Conservation (phyloP, 2,888 invertebrate species). For the Epinotia bilunana region DNA sequence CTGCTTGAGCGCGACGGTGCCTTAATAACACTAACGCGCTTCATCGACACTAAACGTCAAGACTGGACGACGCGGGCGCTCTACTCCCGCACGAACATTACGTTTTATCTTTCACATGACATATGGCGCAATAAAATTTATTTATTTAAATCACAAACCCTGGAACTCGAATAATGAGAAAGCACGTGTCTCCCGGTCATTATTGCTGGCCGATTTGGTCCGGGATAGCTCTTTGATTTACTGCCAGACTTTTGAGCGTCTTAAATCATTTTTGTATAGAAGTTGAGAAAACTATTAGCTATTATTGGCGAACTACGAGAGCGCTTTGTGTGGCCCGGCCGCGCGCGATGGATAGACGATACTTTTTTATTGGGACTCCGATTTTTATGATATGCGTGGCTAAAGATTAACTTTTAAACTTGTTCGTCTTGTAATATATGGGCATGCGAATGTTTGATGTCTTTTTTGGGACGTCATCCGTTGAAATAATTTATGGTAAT, state of each 20-base stretch:
- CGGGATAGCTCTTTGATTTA: slow-evolving; percentile 79
- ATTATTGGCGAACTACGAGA: slow-evolving; percentile 77
- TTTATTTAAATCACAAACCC: slow-evolving; percentile 77
- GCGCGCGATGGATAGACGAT: slow-evolving; percentile 56
- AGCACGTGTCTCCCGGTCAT: slow-evolving; percentile 76
- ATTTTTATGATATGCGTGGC: slow-evolving; percentile 71
- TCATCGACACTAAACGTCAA: slow-evolving; percentile 79
- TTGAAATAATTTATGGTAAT: slow-evolving; percentile 25
- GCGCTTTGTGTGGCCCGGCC: slow-evolving; percentile 68
- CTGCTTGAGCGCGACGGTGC: background rate
- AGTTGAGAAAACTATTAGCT: slow-evolving; percentile 83
- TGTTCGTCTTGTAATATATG: slow-evolving; percentile 56
- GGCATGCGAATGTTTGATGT: slow-evolving; percentile 55
- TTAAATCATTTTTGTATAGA: slow-evolving; percentile 82
- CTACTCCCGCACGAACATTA: slow-evolving; percentile 71
- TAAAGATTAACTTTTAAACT: slow-evolving; percentile 61
- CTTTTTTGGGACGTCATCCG: slow-evolving; percentile 54
- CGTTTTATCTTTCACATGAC: slow-evolving; percentile 79
- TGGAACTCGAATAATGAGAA: slow-evolving; percentile 75
- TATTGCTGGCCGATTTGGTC: slow-evolving; percentile 67
- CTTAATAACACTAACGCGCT: slow-evolving; percentile 73
- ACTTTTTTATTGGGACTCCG: slow-evolving; percentile 68
- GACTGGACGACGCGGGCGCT: slow-evolving; percentile 59
- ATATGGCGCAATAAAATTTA: slow-evolving; percentile 81
- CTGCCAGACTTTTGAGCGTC: slow-evolving; percentile 78